A percentile compares a stretch with the other conserved stretches of the same genome.
phyloP scores from a whole-genome alignment of 2,797 vertebrate species.

The Anolis apletophallus region DNA sequence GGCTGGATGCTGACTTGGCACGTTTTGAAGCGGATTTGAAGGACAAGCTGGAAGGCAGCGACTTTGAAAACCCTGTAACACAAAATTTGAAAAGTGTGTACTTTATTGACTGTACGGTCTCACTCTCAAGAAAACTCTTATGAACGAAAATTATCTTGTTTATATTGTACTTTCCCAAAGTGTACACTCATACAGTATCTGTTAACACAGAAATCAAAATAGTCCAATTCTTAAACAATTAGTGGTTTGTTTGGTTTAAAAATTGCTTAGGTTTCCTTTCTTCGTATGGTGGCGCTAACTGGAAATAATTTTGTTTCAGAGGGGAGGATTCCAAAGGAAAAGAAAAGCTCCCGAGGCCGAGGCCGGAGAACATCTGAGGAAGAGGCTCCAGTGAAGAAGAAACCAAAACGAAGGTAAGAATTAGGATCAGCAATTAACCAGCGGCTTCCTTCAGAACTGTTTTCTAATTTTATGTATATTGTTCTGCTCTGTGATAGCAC shows the following conservation, averaged over 20 bases:
- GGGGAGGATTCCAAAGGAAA: conserved; percentile 86
- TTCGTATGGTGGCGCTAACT: background rate
- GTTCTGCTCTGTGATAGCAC: background rate
- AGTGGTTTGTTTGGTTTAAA: too few relatives aligned
- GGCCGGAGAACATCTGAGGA: conserved; percentile 91
- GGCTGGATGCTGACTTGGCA: conserved; percentile 93
- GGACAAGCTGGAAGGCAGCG: conserved; percentile 92
- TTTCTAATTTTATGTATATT: background rate
- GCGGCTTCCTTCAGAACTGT: background rate
- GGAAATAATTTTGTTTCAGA: conserved; percentile 66
- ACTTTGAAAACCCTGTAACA: conserved; percentile 87
- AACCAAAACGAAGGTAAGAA: conserved; percentile 90
- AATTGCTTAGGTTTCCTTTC: background rate
- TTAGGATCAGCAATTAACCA: background rate
- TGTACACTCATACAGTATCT: too few relatives aligned
- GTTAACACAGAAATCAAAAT: too few relatives aligned
- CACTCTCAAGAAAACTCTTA: background rate
- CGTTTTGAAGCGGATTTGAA: conserved; percentile 98
- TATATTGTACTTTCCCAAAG: background rate
- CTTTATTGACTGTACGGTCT: background rate
- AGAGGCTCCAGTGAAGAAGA: conserved; percentile 94
- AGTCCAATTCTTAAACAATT: too few relatives aligned
- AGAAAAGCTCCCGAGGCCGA: conserved; percentile 88
- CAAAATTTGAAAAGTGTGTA: conserved; percentile 87
- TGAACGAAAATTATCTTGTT: background rate